Evolutionary conservation across 2,797 vertebrate genomes (phyloP).

Genomic region (Cynopterus sphinx): DNA sequence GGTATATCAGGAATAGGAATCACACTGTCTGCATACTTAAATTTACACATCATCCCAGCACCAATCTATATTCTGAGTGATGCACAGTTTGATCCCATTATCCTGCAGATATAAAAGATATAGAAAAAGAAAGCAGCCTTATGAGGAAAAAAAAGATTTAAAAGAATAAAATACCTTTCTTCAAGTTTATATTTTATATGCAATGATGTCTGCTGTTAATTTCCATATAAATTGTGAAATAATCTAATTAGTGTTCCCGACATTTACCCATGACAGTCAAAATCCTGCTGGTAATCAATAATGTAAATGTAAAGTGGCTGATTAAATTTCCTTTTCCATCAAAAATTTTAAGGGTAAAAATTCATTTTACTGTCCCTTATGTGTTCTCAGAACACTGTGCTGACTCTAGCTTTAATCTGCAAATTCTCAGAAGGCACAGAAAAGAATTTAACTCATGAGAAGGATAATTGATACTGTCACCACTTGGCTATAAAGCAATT

Average conservation of each 20-base stretch:
- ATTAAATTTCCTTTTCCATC: conserved; percentile 76
- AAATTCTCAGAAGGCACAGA: conserved; percentile 50
- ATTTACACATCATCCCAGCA: conserved; percentile 67
- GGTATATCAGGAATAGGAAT: conserved; percentile 73
- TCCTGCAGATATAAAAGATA: conserved; percentile 64
- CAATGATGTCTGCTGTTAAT: conserved; percentile 58
- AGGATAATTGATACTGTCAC: background rate
- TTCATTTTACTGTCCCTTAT: conserved; percentile 66
- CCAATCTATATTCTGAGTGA: conserved; percentile 80
- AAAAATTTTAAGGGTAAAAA: conserved; percentile 71
- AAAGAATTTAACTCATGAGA: conserved; percentile 37
- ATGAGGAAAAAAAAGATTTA: conserved; percentile 63
- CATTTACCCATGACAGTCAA: conserved; percentile 77
- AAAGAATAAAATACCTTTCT: conserved; percentile 17
- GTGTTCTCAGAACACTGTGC: conserved; percentile 38
- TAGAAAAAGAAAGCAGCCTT: conserved; percentile 20
- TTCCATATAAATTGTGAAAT: conserved; percentile 62
- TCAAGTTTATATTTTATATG: conserved; percentile 55
- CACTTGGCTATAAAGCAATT: background rate
- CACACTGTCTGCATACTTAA: conserved; percentile 82
- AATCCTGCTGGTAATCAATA: conserved; percentile 80
- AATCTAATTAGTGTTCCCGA: conserved; percentile 78
- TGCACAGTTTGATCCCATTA: conserved; percentile 64
- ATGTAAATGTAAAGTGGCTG: conserved; percentile 79
- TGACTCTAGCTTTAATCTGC: conserved; percentile 48